Evolutionary conservation across 2,888 invertebrate species (phyloP), one percentile per base, ranked within the genome.

Genomic region (Pyrgus malvae): DNA sequence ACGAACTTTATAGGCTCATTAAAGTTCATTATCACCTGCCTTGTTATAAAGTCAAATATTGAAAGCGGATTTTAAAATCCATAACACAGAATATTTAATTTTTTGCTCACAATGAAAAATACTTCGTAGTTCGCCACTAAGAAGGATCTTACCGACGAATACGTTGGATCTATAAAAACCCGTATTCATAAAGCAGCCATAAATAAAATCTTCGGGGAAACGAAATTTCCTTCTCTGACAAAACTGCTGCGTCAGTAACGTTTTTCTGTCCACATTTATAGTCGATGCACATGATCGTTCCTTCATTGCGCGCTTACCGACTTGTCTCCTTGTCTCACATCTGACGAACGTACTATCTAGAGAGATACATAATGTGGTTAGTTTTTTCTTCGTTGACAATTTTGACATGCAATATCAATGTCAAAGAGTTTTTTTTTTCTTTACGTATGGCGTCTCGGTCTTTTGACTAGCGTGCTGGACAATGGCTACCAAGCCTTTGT

Each of bases 231-330:
- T 53, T 19, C 53, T 45, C 21, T 21, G 38, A 53, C 29, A 31
- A 46, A 45, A 53, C 44, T 53, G 45, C 45, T 23, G 29, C 11
- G 29, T 53, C 45, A 21, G 53, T 31, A 40, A 63, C 62, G 65
- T 62, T 66, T 65, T 70, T 67, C 70, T 69, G 66, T 67, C 57
- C 69, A 69, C 67, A 70, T 69, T 69, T 67, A 60, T 60, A 67
- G 67, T 70, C 73, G 66, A 67, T 66, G 65, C 61, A 69, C 70
- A 75, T 77, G 75, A 78, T 72, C 74, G 70, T 82, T 80, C 72
- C 69, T 70, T 66, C 63, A 72, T 76, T 66, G 70, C 71, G 66
- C 67, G 61, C 72, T 73, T 72, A 53, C 8, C 19, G 23, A 37
- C 11, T 17, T 29, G 38, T 27, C 27, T 0, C 19, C 31, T 23